Percentiles rank a stretch among this genome's conserved stretches.
phyloP scores from a whole-genome alignment of 2,888 invertebrate species.

The Diaprepes abbreviatus region DNA sequence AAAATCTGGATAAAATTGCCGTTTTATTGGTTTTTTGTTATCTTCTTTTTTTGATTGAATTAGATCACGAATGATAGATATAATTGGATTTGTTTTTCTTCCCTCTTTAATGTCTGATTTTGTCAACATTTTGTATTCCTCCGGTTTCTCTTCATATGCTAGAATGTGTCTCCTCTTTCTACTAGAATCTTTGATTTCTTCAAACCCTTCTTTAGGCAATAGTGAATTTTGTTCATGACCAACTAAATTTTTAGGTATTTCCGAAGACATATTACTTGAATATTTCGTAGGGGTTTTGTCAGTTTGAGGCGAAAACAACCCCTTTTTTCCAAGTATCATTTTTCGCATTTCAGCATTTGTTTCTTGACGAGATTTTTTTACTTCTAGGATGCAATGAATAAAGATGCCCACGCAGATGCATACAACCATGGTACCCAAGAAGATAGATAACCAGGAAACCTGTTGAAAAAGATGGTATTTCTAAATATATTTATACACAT shows the following conservation, averaged over 20 bases:
- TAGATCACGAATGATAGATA: no score
- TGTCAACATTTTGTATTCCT: no score
- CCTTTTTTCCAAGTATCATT: background rate
- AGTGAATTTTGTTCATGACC: background rate
- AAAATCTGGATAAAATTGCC: no score
- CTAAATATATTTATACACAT: no score
- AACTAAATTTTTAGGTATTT: background rate
- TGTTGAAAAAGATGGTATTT: constrained; percentile 7
- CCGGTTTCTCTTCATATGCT: no score
- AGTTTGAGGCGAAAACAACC: background rate
- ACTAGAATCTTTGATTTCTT: background rate
- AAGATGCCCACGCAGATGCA: constrained; percentile 3
- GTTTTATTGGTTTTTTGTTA: no score
- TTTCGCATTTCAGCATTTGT: background rate
- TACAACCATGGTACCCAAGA: constrained; percentile 18
- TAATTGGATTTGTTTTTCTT: no score
- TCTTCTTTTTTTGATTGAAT: no score
- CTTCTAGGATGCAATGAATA: constrained; percentile 11
- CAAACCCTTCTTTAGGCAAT: background rate
- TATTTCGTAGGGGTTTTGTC: background rate
- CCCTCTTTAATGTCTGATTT: no score
- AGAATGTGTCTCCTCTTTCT: no score
- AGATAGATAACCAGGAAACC: constrained; percentile 31
- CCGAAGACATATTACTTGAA: background rate
- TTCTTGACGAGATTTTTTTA: constrained; percentile 13